Evolutionary conservation across 2,797 vertebrate species (phyloP), one percentile per base, ranked within the genome.

Genomic region (Notolabrus celidotus): DNA sequence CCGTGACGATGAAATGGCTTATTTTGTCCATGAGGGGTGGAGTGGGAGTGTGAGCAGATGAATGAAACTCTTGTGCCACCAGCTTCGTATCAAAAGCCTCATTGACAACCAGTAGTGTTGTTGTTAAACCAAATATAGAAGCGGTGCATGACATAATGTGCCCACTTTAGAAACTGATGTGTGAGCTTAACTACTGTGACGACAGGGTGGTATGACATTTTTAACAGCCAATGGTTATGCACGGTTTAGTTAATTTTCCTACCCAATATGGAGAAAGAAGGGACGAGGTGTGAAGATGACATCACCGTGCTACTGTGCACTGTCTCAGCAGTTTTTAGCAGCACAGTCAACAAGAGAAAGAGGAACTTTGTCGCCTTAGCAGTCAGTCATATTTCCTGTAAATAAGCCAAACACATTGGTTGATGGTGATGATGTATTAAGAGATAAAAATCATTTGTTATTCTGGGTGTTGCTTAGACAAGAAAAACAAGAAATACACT

Each of bases 191-290:
- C 16, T 12, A 15, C 61, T 51, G 83, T 87, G 91, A 92, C 73
- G 66, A 25, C 45, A 42, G 58, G 57, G 77, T 93, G 91, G 92
- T 20, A 80, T 87, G 93, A 94, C 90, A 92, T 87, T 76, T 84
- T 78, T 38, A 5, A 4, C 60, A 74, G 74, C 93, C 91, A 92
- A 86, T 93, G 83, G 20, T 62, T 58, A 74, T 45, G 36, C 1
- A 6, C 14, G 3, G 11, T 41, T 29, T 19, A 7, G 3, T 53
- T 10, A 39, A 36, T 58, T 54, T 52, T 29, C 29, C 54, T 65
- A 51, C 69, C 67, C 59, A 67, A 68, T 74, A 61, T 39, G 79
- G 58, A 53, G 7, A 42, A 15, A 46, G 16, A 42, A 50, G 57
- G 68, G 72, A 23, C 39, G 58, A 69, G 64, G 56, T 54, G 64